Evolutionary conservation across 1,140 invertebrate genomes (phyloP).

Genomic region (Tetragnatha versicolor): DNA sequence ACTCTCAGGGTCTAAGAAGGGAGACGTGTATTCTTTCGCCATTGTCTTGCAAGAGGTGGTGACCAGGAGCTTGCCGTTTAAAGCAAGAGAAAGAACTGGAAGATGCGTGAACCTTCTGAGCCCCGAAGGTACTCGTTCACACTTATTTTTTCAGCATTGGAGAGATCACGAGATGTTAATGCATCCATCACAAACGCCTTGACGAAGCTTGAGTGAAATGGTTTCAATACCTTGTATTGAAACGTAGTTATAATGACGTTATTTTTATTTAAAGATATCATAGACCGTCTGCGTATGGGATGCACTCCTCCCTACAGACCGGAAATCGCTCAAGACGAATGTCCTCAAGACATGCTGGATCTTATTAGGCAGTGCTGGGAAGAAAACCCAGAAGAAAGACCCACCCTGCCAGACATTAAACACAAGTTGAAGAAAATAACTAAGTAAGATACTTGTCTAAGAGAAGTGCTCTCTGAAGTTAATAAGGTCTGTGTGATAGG

Average conservation of each 20-base stretch:
- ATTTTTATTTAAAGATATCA: constrained; percentile 53
- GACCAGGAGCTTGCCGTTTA: constrained; percentile 58
- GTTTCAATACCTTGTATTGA: too few species aligned
- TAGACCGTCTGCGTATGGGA: constrained; percentile 57
- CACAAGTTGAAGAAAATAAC: constrained; percentile 72
- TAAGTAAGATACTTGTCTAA: constrained; percentile 3
- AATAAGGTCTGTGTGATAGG: too few species aligned
- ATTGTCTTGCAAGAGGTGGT: constrained; percentile 89
- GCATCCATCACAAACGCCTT: too few species aligned
- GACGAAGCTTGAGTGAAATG: too few species aligned
- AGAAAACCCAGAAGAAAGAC: constrained; percentile 79
- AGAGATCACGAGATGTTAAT: neutral
- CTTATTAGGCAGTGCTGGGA: constrained; percentile 80
- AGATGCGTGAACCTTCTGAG: neutral
- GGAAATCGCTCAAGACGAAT: constrained; percentile 57
- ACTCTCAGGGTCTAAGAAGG: constrained; percentile 76
- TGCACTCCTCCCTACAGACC: constrained; percentile 57
- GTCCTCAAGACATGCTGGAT: constrained; percentile 55
- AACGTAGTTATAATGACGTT: too few species aligned
- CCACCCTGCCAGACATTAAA: constrained; percentile 84
- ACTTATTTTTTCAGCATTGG: neutral
- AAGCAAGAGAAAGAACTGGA: constrained; percentile 23
- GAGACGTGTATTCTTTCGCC: constrained; percentile 94
- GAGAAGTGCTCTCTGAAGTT: too few species aligned
- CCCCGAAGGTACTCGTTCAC: constrained; percentile 48